A percentile compares a stretch with the other conserved stretches of the same genome.
Evolutionary conservation across 2,888 invertebrate species (phyloP).

Genomic region (Rhagium mordax): DNA sequence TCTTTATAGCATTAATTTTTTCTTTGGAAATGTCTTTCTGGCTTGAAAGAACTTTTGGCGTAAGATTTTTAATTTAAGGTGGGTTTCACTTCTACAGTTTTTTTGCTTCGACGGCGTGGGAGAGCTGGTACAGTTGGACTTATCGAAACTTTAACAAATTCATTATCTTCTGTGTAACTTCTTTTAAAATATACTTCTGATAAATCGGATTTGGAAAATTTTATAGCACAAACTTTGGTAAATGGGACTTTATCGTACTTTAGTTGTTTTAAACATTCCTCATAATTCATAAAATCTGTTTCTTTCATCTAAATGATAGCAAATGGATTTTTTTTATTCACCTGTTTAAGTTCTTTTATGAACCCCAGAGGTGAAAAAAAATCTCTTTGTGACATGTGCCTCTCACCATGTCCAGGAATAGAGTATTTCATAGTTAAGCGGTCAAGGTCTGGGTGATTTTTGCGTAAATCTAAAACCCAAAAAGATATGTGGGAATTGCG

Average conservation of each 20-base stretch:
- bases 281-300: neutral
- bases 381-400: conserved; percentile 8
- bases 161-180: neutral
- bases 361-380: conserved; percentile 19
- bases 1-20: neutral
- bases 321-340: conserved; percentile 26
- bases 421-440: conserved; percentile 29
- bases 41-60: neutral
- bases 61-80: neutral
- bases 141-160: neutral
- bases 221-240: conserved; percentile 29
- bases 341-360: conserved; percentile 14
- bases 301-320: neutral
- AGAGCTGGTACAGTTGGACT: neutral
- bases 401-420: conserved; percentile 11
- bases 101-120: neutral
- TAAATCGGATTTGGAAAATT: neutral
- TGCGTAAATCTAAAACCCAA: conserved; percentile 20
- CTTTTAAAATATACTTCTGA: neutral
- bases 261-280: neutral
- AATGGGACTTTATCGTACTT: neutral
- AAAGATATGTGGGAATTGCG: conserved; percentile 15
- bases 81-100: neutral
- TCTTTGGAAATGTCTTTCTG: neutral
- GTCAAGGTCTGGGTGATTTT: conserved; percentile 3